Percentiles rank a stretch among this genome's conserved stretches.
phyloP scores from a whole-genome alignment of 2,113 vertebrate genomes.

The Gasterosteus nipponicus region DNA sequence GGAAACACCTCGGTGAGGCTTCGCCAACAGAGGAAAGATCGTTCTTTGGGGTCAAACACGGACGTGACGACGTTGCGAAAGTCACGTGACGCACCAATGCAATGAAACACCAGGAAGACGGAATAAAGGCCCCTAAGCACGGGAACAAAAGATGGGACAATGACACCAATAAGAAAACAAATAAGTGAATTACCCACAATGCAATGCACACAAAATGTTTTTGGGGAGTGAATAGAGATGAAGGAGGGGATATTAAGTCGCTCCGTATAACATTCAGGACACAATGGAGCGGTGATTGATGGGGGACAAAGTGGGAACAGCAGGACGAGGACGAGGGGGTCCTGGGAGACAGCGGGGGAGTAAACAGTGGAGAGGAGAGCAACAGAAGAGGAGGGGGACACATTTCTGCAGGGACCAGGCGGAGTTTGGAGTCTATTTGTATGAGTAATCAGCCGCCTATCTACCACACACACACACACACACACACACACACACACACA shows the following conservation, averaged over 20 bases:
- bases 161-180: background rate
- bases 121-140: background rate
- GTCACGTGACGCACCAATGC: background rate
- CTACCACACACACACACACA: conserved; percentile 14
- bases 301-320: conserved; percentile 99
- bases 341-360: conserved; percentile 90
- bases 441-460: conserved; percentile 94
- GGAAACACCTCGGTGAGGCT: too few relatives aligned
- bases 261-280: conserved; percentile 98
- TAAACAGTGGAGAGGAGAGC: conserved; percentile 71
- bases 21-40: too few relatives aligned
- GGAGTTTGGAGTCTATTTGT: conserved; percentile 99
- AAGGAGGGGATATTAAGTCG: conserved; percentile 99
- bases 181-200: background rate
- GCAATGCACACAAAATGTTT: conserved; percentile 89
- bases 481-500: background rate
- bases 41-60: too few relatives aligned
- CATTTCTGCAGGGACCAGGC: conserved; percentile 87
- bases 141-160: background rate
- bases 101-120: background rate
- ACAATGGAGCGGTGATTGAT: conserved; percentile 98
- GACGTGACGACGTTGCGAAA: too few relatives aligned
- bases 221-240: conserved; percentile 96
- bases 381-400: conserved; percentile 71
- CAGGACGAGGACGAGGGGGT: conserved; percentile 87